phyloP scores from a whole-genome alignment of 2,888 invertebrate species.

The Yponomeuta cagnagella region DNA sequence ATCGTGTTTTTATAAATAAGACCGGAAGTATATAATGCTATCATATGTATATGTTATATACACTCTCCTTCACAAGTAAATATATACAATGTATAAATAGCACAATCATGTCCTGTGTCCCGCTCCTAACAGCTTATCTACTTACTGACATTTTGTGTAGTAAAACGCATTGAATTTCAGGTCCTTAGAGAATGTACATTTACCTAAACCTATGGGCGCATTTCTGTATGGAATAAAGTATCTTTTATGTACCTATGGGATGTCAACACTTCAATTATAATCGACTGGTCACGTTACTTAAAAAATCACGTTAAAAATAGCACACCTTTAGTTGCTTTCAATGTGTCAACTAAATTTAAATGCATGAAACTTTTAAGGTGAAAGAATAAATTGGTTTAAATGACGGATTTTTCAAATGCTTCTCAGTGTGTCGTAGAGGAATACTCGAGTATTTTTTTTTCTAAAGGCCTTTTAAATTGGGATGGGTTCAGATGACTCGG shows the following conservation, averaged over 20 bases:
- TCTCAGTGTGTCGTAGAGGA: constrained; percentile 70
- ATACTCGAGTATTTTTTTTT: constrained; percentile 20
- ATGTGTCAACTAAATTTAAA: constrained; percentile 23
- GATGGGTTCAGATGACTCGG: constrained; percentile 41
- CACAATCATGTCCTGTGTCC: constrained; percentile 58
- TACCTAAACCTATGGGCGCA: constrained; percentile 5
- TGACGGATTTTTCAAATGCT: constrained; percentile 41
- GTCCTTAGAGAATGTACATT: constrained; percentile 10
- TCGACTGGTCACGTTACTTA: background rate
- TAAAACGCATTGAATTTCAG: constrained; percentile 12
- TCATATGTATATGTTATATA: constrained; percentile 20
- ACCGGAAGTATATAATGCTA: background rate
- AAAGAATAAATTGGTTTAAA: constrained; percentile 44
- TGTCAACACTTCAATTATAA: background rate
- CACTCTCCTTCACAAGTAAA: constrained; percentile 57
- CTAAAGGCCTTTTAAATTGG: constrained; percentile 28
- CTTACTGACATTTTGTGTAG: constrained; percentile 24
- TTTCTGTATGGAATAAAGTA: background rate
- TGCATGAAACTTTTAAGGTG: constrained; percentile 64
- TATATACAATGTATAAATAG: constrained; percentile 40
- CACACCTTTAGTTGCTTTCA: constrained; percentile 5
- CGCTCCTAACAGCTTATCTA: constrained; percentile 54
- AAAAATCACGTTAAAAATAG: constrained; percentile 4
- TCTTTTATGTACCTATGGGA: background rate
- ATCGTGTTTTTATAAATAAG: too few species aligned